A percentile compares a stretch with the other conserved stretches of the same genome.
Conservation (phyloP, 2,888 invertebrate species). For the Nowickia ferox region DNA sequence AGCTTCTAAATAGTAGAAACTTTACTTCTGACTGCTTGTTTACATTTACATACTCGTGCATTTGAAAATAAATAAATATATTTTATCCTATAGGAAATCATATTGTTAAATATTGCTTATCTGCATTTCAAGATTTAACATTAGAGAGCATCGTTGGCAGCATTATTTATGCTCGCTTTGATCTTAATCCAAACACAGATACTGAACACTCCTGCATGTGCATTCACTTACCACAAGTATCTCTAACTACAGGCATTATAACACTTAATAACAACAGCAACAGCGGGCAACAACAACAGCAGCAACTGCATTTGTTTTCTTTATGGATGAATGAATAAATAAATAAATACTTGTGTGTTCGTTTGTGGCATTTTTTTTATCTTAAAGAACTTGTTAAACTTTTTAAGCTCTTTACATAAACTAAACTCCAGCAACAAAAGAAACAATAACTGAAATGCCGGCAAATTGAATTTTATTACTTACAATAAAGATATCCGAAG, state of each 20-base stretch:
- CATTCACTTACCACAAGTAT: constrained; percentile 28
- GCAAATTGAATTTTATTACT: constrained; percentile 57
- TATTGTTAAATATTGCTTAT: constrained; percentile 51
- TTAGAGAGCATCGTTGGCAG: constrained; percentile 45
- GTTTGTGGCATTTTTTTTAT: constrained; percentile 34
- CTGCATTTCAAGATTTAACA: constrained; percentile 29
- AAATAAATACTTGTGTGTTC: constrained; percentile 12
- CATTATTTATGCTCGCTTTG: constrained; percentile 54
- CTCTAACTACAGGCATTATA: constrained; percentile 38
- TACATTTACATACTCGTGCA: background rate
- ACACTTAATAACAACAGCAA: constrained; percentile 34
- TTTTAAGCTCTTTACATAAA: constrained; percentile 48
- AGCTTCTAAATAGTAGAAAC: background rate
- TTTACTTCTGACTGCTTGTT: constrained; percentile 4
- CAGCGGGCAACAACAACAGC: constrained; percentile 1
- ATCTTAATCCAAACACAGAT: constrained; percentile 59
- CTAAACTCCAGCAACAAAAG: constrained; percentile 3
- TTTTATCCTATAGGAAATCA: constrained; percentile 32
- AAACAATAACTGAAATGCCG: constrained; percentile 52
- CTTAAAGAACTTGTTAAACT: constrained; percentile 60
- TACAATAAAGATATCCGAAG: constrained; percentile 44
- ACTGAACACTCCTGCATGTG: background rate
- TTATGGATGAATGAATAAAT: constrained; percentile 4
- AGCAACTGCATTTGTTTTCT: constrained; percentile 23
- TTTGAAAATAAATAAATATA: background rate